A percentile compares a stretch with the other conserved stretches of the same genome.
Conservation (phyloP, 2,797 vertebrate genomes). For the Chiloscyllium punctatum region DNA sequence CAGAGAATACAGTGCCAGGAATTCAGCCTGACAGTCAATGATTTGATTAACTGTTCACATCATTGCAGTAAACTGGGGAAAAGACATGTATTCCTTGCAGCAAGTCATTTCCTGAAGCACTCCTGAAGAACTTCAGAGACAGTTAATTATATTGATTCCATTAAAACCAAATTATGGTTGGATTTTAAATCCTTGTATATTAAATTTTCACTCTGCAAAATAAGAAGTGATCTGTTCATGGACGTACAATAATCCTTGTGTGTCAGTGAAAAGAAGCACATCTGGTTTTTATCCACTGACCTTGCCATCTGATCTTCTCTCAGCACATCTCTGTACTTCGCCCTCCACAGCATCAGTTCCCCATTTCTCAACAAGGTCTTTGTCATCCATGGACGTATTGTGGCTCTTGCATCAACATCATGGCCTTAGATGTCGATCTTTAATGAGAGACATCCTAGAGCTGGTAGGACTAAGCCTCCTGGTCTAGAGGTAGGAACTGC, state of each 20-base stretch:
- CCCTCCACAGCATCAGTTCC: neutral
- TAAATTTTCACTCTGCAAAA: neutral
- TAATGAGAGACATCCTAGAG: too few relatives aligned
- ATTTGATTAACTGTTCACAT: constrained; percentile 25
- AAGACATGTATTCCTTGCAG: neutral
- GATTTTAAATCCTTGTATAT: neutral
- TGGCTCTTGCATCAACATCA: neutral
- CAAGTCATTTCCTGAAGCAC: neutral
- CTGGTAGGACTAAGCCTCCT: too few relatives aligned
- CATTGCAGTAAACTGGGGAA: neutral
- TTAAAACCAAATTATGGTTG: neutral
- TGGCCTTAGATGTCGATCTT: too few relatives aligned
- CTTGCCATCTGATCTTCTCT: too few relatives aligned
- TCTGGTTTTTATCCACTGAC: neutral
- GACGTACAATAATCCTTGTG: neutral
- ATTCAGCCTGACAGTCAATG: neutral
- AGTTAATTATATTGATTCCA: neutral
- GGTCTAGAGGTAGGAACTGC: too few relatives aligned
- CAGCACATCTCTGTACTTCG: neutral
- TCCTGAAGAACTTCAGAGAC: neutral
- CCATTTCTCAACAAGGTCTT: neutral
- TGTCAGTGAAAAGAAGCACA: neutral
- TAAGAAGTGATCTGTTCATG: neutral
- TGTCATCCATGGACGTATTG: neutral
- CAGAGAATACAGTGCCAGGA: neutral